These are phyloP conservation scores for Sminthurinus signatus DNA, from an alignment of 1,140 invertebrate species.

Conservation along the genomic window DNA sequence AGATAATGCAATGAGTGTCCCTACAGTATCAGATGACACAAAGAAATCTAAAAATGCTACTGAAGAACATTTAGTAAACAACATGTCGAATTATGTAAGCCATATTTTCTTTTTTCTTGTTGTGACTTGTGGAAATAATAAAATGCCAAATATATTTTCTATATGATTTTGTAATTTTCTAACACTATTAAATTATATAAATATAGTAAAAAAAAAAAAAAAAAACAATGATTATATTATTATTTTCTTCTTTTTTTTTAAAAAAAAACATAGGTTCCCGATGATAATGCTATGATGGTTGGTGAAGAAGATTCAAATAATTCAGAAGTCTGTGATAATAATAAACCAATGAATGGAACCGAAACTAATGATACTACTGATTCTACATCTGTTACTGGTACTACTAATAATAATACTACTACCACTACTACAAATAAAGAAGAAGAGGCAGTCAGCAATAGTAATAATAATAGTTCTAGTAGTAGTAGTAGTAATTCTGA, in stretches of 20 bases:
- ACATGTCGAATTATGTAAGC: too few relatives aligned
- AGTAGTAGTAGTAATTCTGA: background rate
- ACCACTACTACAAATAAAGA: background rate
- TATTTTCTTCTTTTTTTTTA: too few relatives aligned
- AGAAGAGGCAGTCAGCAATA: background rate
- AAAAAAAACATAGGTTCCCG: too few relatives aligned
- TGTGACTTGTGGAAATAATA: background rate
- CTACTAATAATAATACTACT: background rate
- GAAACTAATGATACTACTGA: background rate
- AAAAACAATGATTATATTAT: too few relatives aligned
- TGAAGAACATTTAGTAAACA: background rate
- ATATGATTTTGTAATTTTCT: too few relatives aligned
- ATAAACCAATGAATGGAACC: background rate
- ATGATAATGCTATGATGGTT: conserved; percentile 35
- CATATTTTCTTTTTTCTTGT: too few relatives aligned
- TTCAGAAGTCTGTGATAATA: conserved; percentile 33
- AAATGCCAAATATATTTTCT: too few relatives aligned
- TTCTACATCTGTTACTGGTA: background rate
- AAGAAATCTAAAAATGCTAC: background rate
- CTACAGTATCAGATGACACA: background rate
- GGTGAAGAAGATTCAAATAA: conserved; percentile 23
- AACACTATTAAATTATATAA: too few relatives aligned
- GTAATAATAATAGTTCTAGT: background rate
- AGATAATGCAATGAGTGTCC: background rate
- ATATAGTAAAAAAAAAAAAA: too few relatives aligned